Conservation (phyloP, 2,888 invertebrate genomes). For the Drosophila diplacantha region DNA sequence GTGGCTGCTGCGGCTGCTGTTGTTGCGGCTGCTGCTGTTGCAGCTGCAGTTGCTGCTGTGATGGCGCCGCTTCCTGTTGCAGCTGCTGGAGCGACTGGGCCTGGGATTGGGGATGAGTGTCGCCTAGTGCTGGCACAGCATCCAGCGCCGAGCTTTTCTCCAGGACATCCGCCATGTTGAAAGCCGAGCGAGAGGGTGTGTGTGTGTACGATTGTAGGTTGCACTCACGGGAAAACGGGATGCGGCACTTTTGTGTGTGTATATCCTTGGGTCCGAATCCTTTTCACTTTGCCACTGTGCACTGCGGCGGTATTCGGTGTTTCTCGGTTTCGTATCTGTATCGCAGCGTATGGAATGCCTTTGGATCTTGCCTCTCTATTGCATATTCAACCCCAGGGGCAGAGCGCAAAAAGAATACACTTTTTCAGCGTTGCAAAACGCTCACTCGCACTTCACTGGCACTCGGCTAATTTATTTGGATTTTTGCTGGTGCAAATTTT, state of each 20-base stretch:
- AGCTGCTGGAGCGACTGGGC: constrained; percentile 32
- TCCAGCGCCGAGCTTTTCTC: constrained; percentile 76
- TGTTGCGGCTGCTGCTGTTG: constrained; percentile 41
- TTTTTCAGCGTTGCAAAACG: constrained; percentile 21
- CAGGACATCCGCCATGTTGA: constrained; percentile 76
- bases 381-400: constrained; percentile 31
- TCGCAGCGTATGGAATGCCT: constrained; percentile 51
- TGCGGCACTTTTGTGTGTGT: constrained; percentile 44
- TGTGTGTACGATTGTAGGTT: constrained; percentile 35
- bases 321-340: constrained; percentile 7
- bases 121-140: constrained; percentile 62
- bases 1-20: constrained; percentile 43
- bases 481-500: constrained; percentile 29
- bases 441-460: constrained; percentile 41
- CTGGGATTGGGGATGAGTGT: constrained; percentile 41
- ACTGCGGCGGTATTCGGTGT: constrained; percentile 26
- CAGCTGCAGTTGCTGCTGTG: constrained; percentile 39
- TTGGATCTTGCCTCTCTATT: constrained; percentile 27
- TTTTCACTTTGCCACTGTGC: constrained; percentile 41
- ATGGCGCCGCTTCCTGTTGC: constrained; percentile 53
- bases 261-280: constrained; percentile 43
- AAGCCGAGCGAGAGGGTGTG: constrained; percentile 46
- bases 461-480: constrained; percentile 35
- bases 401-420: constrained; percentile 32
- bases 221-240: constrained; percentile 49